These are phyloP conservation scores for Cheirogaleus major DNA, from an alignment of 2,797 vertebrate species.

Conservation along the genomic window DNA sequence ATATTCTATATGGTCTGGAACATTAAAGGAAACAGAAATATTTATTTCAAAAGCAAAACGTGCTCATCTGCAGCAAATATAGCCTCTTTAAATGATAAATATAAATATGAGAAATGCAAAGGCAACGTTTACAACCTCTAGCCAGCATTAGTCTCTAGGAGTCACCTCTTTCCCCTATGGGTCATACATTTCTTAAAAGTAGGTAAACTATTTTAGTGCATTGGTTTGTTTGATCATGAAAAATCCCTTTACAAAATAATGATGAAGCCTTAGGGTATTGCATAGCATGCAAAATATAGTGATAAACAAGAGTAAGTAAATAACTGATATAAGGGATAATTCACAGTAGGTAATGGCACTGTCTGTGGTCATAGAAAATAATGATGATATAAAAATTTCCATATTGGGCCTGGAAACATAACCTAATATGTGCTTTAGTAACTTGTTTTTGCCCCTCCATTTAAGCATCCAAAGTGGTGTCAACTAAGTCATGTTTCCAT, in stretches of 20 bases:
- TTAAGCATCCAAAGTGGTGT: neutral
- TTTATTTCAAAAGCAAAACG: conserved; percentile 20
- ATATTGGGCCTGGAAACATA: neutral
- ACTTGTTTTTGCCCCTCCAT: neutral
- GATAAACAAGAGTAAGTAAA: neutral
- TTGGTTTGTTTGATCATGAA: neutral
- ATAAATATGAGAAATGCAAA: neutral
- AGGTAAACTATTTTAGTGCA: neutral
- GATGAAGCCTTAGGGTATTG: no score
- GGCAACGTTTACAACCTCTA: neutral
- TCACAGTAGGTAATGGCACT: neutral
- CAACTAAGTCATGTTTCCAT: neutral
- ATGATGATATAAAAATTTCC: neutral
- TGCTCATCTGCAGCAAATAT: neutral
- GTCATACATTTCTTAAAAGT: neutral
- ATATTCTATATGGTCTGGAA: neutral
- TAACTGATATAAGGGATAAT: neutral
- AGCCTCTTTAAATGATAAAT: neutral
- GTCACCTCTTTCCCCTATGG: neutral
- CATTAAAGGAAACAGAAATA: neutral
- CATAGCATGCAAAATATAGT: neutral
- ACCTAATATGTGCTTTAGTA: neutral
- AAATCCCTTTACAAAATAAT: neutral
- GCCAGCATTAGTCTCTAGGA: neutral
- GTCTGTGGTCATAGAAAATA: neutral